Base-by-base conservation (phyloP, 2,797 vertebrate genomes). In the Neosilurus hyrtlii region DNA sequence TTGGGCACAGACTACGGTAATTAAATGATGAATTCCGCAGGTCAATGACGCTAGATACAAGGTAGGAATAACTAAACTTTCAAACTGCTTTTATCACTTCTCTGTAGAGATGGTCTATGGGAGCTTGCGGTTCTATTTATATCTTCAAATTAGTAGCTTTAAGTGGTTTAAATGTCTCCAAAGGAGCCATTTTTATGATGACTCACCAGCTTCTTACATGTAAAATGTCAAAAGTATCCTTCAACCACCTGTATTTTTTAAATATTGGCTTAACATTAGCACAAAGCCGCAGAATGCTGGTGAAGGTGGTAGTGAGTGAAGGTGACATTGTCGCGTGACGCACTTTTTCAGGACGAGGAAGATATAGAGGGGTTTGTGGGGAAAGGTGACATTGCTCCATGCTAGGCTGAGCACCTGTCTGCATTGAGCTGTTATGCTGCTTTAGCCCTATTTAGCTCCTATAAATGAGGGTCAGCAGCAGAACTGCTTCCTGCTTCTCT, bases 341-440 rank as follows among this genome's bases (percentile, higher is more conserved):
- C 26, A 84, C 86, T 92, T 92, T 90, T 85, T 88, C 85, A 80
- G 84, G 87, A 86, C 85, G 80, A 77, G 81, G 83, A 83, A n/a
- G 84, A 91, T 89, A 65, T 62, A 86, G 86, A 87, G 72, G 71
- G 78, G 62, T 61, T 76, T 88, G 87, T 91, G 91, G 90, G 92
- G 89, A 89, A 26, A 82, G 85, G 89, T 71, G 89, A 88, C 89
- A 83, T 89, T 89, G 86, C 35, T 83, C 86, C 87, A 89, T 15
- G 89, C 88, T 62, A 88, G 89, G 87, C 79, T 80, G 89, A 86
- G 89, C 88, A 78, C 86, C 77, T 26, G 67, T 81, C 78, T 82
- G 54, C 74, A 18, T 80, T 88, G 80, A 85, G 79, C 79, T 43
- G 79, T 81, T 84, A 83, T 86, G 84, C 37, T 84, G 62, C 77